phyloP scores from a whole-genome alignment of 2,113 vertebrate species.

The Lamprologus sp. region DNA sequence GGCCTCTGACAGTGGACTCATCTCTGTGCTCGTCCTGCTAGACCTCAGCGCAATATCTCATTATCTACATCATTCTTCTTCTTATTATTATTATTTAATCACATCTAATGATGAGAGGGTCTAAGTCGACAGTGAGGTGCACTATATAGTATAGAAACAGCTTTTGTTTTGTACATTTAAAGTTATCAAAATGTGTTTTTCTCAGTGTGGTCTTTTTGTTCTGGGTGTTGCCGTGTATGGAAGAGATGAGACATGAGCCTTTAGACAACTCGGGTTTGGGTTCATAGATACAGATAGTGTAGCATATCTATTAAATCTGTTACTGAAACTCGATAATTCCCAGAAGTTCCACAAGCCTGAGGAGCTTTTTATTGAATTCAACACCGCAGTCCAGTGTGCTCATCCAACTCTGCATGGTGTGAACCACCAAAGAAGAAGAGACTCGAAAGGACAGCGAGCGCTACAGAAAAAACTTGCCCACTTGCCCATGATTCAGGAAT shows the following conservation, averaged over 20 bases:
- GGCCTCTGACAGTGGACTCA: neutral
- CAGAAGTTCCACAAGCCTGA: neutral
- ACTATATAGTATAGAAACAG: neutral
- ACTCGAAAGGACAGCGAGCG: neutral
- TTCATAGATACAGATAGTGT: neutral
- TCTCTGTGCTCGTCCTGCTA: neutral
- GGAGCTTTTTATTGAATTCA: neutral
- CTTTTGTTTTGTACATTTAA: neutral
- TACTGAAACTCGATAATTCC: neutral
- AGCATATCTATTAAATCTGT: neutral
- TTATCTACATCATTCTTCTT: neutral
- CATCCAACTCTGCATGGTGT: neutral
- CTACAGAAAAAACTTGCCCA: neutral
- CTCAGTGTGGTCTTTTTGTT: neutral
- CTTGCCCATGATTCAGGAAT: neutral
- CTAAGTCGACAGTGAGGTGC: neutral
- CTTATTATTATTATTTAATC: accelerated
- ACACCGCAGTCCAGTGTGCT: neutral
- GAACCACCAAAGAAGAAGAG: neutral
- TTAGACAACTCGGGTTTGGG: neutral
- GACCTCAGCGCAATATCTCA: neutral
- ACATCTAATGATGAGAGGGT: neutral
- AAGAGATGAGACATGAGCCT: neutral
- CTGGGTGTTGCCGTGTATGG: neutral
- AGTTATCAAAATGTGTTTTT: neutral